These are phyloP conservation scores for Tupaia tana DNA, from an alignment of 2,113 vertebrate genomes.

Conservation along the genomic window DNA sequence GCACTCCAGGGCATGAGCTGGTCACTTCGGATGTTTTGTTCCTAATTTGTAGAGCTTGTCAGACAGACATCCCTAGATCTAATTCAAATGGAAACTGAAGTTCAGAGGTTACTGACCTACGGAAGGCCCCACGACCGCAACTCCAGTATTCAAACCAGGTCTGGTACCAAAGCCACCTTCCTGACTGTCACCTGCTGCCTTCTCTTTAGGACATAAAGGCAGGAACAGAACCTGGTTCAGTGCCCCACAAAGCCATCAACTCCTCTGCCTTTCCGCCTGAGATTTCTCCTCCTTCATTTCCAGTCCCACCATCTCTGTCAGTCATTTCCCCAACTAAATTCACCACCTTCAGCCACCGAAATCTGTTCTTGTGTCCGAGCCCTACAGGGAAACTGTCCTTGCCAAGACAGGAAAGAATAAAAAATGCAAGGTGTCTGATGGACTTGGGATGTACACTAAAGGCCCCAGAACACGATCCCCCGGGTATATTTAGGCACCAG, in stretches of 20 bases:
- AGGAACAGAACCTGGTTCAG: background rate
- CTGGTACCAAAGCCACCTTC: background rate
- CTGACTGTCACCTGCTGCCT: background rate
- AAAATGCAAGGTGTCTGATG: constrained; percentile 1
- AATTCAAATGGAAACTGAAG: background rate
- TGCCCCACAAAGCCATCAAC: background rate
- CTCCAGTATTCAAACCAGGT: background rate
- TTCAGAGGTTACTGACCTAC: background rate
- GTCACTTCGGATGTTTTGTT: background rate
- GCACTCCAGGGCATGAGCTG: background rate
- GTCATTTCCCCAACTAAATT: background rate
- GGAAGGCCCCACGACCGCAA: background rate
- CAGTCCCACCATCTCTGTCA: background rate
- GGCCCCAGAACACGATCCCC: background rate
- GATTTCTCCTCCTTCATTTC: background rate
- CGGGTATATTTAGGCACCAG: background rate
- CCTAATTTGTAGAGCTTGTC: background rate
- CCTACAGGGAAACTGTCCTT: background rate
- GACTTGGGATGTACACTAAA: background rate
- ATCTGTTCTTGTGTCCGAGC: background rate
- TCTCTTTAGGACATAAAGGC: background rate
- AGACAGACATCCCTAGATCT: background rate
- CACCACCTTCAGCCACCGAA: background rate
- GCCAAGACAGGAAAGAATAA: background rate
- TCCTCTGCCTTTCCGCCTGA: background rate